These are phyloP conservation scores for Philhelius pedissequus DNA, from an alignment of 2,888 invertebrate genomes.

Conservation along the genomic window DNA sequence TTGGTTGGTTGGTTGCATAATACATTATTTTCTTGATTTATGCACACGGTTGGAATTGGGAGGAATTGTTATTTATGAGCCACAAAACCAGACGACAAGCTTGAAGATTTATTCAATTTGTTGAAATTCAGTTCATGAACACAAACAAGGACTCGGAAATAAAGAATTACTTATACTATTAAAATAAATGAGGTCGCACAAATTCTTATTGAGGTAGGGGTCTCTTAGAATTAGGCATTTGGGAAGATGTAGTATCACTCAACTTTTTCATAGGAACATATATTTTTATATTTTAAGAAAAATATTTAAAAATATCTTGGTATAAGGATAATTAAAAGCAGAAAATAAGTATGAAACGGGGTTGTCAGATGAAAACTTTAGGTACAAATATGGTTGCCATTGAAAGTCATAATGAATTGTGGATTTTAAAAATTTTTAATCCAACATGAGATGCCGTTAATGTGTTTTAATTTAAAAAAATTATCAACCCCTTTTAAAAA, in stretches of 20 bases:
- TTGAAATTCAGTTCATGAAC: background rate
- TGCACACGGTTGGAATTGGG: background rate
- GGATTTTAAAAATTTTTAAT: too few species aligned
- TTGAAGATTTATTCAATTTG: conserved; percentile 43
- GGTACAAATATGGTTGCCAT: too few species aligned
- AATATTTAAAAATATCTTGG: too few species aligned
- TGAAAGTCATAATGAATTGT: too few species aligned
- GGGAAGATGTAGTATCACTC: background rate
- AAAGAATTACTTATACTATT: background rate
- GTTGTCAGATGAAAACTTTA: too few species aligned
- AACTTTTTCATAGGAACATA: too few species aligned
- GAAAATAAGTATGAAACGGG: too few species aligned
- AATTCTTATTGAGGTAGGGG: background rate
- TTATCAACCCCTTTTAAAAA: too few species aligned
- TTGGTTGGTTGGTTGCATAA: background rate
- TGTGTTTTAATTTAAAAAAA: too few species aligned
- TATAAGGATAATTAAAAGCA: too few species aligned
- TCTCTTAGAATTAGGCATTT: background rate
- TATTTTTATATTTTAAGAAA: too few species aligned
- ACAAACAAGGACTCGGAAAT: background rate
- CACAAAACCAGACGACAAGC: background rate
- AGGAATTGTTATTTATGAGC: conserved; percentile 29
- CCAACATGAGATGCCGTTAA: too few species aligned
- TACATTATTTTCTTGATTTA: background rate
- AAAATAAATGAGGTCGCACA: background rate